Evolutionary conservation across 2,113 vertebrate genomes (phyloP), one percentile per base, ranked within the genome.

Genomic region (Amblyopsis rosae): DNA sequence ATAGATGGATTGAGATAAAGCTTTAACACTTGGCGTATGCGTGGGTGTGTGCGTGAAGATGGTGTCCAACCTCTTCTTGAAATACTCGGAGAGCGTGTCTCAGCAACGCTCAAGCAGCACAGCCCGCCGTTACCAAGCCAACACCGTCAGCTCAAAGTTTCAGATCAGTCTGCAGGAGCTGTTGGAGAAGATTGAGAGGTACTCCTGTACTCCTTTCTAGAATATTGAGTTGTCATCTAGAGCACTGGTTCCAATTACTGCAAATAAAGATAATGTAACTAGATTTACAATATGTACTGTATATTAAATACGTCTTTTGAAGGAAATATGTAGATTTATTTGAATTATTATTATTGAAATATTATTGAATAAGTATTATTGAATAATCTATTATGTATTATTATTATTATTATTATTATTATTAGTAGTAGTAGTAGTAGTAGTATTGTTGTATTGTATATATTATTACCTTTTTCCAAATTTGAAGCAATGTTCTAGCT

Each of bases 131-230:
- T 93, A 94, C 75, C 96, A 98, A 64, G 92, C 97, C 1, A 95
- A 95, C 65, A 99, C 98, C 0, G 96, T 98, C 82, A 95, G 97
- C 0, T 93, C 95, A 10, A 96, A 95, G 86, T 99, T 99, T 86
- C 96, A 98, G 85, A 93, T 93, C 85, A 99, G 97, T 0, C 95
- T 99, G 65, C 87, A 96, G 91, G 96, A 98, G 62, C 92, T 99
- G 49, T 92, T 97, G 87, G 96, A 98, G 69, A 99, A 94, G 87
- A 98, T 99, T 93, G 94, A 96, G 87, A 96, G 95, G 98, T 98
- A 2, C 19, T 62, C 3, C 32, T 17, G 4, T 26, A 1, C 11
- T 33, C 49, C 1, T 12, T 51, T 51, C 35, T 41, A 7, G 35
- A 41, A 41, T 5, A 8, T 41, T 41, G 5, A 41, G 35, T 7